Evolutionary conservation across 2,888 invertebrate species (phyloP).

Genomic region (Perithous albicinctus): DNA sequence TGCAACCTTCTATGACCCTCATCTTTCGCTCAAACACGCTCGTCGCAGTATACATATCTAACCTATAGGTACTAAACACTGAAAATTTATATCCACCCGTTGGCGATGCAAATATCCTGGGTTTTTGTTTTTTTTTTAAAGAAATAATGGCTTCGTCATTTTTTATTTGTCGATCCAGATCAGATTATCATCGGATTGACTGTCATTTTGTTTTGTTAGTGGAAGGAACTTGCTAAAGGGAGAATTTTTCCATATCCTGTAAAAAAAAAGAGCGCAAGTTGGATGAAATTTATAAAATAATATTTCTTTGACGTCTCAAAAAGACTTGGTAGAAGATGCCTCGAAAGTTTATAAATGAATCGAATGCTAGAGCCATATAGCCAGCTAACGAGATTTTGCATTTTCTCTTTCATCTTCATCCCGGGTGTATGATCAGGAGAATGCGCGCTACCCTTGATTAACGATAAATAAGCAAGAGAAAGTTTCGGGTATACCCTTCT

Average conservation of each 20-base stretch:
- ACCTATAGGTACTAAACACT: neutral
- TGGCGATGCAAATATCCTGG: conserved; percentile 11
- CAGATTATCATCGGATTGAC: no score
- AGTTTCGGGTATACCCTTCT: conserved; percentile 31
- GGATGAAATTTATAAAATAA: neutral
- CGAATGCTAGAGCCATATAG: neutral
- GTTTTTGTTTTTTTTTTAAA: no score
- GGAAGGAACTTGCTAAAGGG: no score
- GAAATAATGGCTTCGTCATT: neutral
- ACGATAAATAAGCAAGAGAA: conserved; percentile 62
- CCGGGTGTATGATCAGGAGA: neutral
- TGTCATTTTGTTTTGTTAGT: no score
- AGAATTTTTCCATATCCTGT: no score
- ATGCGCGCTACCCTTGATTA: conserved; percentile 42
- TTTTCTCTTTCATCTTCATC: neutral
- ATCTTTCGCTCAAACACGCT: neutral
- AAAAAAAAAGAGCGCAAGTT: no score
- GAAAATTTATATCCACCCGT: conserved; percentile 11
- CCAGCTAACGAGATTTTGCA: conserved; percentile 14
- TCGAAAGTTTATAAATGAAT: neutral
- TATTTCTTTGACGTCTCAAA: neutral
- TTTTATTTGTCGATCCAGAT: neutral
- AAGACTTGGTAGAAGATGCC: neutral
- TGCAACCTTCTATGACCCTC: conserved; percentile 30
- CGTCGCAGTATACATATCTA: conserved; percentile 1